Percentiles rank a stretch among this genome's conserved stretches.
These are phyloP conservation scores for Drosophila parthenogenetica DNA, from an alignment of 2,888 invertebrate species.

Conservation along the genomic window DNA sequence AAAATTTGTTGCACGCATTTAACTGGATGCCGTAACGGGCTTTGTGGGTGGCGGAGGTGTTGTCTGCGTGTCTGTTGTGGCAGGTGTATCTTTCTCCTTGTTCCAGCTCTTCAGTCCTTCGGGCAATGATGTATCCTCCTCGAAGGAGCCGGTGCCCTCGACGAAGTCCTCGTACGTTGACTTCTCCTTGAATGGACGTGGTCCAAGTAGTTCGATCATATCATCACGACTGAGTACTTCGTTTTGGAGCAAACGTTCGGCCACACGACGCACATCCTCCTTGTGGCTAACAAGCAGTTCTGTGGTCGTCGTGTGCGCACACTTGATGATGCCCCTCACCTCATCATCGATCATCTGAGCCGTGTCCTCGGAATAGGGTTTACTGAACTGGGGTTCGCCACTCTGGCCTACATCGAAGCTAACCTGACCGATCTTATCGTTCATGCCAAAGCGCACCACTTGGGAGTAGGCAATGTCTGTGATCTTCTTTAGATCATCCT, in stretches of 20 bases:
- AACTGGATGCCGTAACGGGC: conserved; percentile 68
- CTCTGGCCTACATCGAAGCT: conserved; percentile 97
- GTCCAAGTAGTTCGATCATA: conserved; percentile 98
- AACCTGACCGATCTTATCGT: conserved; percentile 97
- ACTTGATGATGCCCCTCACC: conserved; percentile 91
- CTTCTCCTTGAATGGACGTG: conserved; percentile 98
- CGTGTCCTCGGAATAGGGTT: conserved; percentile 99
- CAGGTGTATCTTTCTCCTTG: conserved; percentile 86
- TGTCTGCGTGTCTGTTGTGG: conserved; percentile 46
- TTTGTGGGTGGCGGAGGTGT: conserved; percentile 67
- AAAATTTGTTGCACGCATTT: conserved; percentile 18
- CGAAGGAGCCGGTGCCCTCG: conserved; percentile 98
- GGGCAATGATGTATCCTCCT: conserved; percentile 97
- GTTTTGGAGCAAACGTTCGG: conserved; percentile 94
- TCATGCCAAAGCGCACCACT: conserved; percentile 99
- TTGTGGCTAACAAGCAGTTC: conserved; percentile 92
- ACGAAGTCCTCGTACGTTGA: conserved; percentile 99
- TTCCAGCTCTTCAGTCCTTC: conserved; percentile 99
- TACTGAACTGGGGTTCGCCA: conserved; percentile 96
- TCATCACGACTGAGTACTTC: conserved; percentile 98
- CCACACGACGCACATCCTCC: conserved; percentile 94
- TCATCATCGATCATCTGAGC: conserved; percentile 98
- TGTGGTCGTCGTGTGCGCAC: conserved; percentile 93
- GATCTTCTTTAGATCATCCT: conserved; percentile 99
- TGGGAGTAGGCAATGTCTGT: conserved; percentile 99